These are phyloP conservation scores for Pantherophis vulpinus DNA, from an alignment of 2,797 vertebrate species.

Conservation along the genomic window DNA sequence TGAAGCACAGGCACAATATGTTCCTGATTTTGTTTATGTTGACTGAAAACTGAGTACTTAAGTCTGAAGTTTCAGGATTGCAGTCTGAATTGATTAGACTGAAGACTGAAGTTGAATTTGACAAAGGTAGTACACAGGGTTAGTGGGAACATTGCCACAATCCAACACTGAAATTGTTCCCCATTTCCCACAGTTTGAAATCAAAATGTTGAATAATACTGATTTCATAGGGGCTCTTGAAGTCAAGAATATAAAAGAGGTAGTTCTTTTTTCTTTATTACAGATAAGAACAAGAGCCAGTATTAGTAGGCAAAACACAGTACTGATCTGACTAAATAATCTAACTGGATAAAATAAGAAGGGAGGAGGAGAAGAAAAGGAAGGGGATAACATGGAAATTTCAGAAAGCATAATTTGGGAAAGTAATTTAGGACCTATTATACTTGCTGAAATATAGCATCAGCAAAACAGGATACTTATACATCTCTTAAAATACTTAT, in stretches of 20 bases:
- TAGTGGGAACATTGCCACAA: background rate
- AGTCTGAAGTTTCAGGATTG: conserved; percentile 26
- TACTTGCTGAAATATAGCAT: background rate
- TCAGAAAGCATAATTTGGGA: background rate
- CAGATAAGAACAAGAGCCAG: background rate
- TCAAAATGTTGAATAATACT: background rate
- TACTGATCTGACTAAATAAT: background rate
- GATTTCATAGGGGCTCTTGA: background rate
- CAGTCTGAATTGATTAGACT: background rate
- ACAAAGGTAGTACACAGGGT: background rate
- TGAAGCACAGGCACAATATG: conserved; percentile 21
- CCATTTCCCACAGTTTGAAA: background rate
- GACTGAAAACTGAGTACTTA: conserved; percentile 28
- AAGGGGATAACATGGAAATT: background rate
- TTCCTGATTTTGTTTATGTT: conserved; percentile 23
- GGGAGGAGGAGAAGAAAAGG: background rate
- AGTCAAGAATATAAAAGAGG: background rate
- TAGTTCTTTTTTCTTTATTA: background rate
- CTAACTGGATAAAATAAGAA: background rate
- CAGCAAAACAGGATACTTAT: background rate
- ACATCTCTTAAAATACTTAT: background rate
- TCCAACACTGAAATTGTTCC: background rate
- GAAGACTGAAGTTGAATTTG: background rate
- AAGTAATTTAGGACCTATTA: background rate
- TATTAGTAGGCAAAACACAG: background rate